These are phyloP conservation scores for Lagocephalus sceleratus DNA, from an alignment of 2,797 vertebrate species.

Conservation along the genomic window DNA sequence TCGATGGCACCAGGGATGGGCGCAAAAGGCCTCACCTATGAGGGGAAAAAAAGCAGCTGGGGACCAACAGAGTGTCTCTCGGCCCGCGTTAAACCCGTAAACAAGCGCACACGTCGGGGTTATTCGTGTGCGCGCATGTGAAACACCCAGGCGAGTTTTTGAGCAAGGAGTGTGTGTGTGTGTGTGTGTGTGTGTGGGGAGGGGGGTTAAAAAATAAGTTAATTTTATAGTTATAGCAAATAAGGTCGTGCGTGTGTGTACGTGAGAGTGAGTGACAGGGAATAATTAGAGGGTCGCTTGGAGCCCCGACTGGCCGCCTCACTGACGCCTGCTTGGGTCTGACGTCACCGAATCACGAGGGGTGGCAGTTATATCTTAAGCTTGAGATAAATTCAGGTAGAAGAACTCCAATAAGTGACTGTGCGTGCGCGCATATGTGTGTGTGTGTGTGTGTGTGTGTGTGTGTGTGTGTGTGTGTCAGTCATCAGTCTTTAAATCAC, in stretches of 20 bases:
- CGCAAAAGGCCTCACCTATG: constrained; percentile 50
- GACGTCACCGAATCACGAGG: constrained; percentile 80
- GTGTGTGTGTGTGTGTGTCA: constrained; percentile 41
- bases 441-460: constrained; percentile 32
- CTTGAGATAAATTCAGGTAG: constrained; percentile 58
- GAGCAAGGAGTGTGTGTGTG: too few relatives aligned
- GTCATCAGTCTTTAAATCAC: constrained; percentile 60
- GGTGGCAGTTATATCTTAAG: constrained; percentile 47
- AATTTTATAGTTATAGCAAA: neutral
- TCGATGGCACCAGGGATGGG: constrained; percentile 60
- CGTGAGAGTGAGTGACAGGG: constrained; percentile 52
- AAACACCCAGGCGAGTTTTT: neutral
- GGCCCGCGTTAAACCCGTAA: neutral
- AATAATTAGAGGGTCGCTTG: constrained; percentile 63
- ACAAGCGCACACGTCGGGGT: neutral
- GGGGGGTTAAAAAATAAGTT: too few relatives aligned
- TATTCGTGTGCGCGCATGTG: neutral
- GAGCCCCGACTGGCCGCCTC: constrained; percentile 78
- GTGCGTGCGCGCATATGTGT: constrained; percentile 22
- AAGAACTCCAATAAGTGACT: constrained; percentile 18
- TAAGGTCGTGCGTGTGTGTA: constrained; percentile 3
- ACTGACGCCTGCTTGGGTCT: constrained; percentile 79
- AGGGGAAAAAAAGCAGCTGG: constrained; percentile 49
- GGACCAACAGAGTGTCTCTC: constrained; percentile 45
- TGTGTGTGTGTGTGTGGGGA: too few relatives aligned